Conservation (phyloP, 2,888 invertebrate species). For the Andrena haemorrhoa region DNA sequence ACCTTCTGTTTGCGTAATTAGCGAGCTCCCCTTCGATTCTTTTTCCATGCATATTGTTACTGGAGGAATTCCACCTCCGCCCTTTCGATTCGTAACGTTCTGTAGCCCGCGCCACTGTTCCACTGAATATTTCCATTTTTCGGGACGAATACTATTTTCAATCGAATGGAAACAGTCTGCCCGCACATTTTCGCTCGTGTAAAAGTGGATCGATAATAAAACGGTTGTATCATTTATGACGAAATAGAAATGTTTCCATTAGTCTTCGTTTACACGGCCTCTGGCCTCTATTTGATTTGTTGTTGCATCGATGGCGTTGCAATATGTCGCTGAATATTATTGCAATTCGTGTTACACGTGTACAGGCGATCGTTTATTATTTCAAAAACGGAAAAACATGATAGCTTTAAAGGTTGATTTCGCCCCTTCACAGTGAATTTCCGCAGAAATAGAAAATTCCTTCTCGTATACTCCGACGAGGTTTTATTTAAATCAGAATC, state of each 20-base stretch:
- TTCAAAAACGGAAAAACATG: too few species aligned
- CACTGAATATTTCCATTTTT: slow-evolving; percentile 32
- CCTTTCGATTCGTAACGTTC: neutral
- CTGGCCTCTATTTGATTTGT: slow-evolving; percentile 20
- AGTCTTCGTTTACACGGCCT: neutral
- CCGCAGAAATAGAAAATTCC: too few species aligned
- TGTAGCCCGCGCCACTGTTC: neutral
- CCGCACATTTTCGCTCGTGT: slow-evolving; percentile 1
- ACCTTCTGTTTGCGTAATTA: slow-evolving; percentile 1
- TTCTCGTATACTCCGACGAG: neutral
- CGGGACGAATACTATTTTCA: slow-evolving; percentile 13
- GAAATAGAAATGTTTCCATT: slow-evolving; percentile 45
- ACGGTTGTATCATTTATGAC: slow-evolving; percentile 23
- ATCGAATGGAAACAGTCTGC: slow-evolving; percentile 13
- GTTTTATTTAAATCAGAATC: slow-evolving; percentile 5
- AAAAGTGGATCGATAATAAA: slow-evolving; percentile 47
- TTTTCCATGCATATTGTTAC: slow-evolving; percentile 24
- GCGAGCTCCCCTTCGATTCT: slow-evolving; percentile 18
- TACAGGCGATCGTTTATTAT: too few species aligned
- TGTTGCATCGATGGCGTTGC: neutral
- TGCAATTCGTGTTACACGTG: too few species aligned
- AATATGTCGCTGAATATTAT: too few species aligned
- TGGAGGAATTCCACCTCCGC: neutral
- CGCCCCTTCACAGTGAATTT: too few species aligned
- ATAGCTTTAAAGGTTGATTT: too few species aligned